Conservation (phyloP, 2,888 invertebrate species). For the Pandemis corylana region DNA sequence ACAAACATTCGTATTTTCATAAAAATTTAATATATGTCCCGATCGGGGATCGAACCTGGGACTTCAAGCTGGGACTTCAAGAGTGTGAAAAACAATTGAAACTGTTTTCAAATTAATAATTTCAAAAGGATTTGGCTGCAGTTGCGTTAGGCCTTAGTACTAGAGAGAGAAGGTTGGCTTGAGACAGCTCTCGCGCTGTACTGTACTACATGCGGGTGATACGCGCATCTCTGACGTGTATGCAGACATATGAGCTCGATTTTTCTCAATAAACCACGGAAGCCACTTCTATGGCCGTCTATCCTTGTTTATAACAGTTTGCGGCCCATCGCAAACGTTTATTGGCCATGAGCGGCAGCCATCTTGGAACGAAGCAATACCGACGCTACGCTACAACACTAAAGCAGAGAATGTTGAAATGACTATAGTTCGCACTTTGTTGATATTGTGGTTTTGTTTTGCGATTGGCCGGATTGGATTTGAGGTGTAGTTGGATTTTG, state of each 20-base stretch:
- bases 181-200: too few species aligned
- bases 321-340: constrained; percentile 56
- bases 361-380: constrained; percentile 35
- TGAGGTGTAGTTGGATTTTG: constrained; percentile 31
- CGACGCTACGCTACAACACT: not conserved
- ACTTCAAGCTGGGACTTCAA: too few species aligned
- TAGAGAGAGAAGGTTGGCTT: too few species aligned
- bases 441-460: constrained; percentile 11
- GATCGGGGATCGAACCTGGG: too few species aligned
- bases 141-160: too few species aligned
- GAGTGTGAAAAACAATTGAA: too few species aligned
- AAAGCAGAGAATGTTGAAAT: not conserved
- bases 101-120: too few species aligned
- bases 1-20: too few species aligned
- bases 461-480: constrained; percentile 29
- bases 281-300: constrained; percentile 27
- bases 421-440: constrained; percentile 15
- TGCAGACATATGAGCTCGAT: not conserved
- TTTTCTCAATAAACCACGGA: constrained; percentile 2
- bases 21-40: too few species aligned
- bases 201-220: too few species aligned
- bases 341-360: constrained; percentile 54
- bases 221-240: not conserved
- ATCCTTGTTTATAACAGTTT: constrained; percentile 46
- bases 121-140: too few species aligned